Evolutionary conservation across 2,888 invertebrate genomes (phyloP).

Genomic region (Tipula unca): DNA sequence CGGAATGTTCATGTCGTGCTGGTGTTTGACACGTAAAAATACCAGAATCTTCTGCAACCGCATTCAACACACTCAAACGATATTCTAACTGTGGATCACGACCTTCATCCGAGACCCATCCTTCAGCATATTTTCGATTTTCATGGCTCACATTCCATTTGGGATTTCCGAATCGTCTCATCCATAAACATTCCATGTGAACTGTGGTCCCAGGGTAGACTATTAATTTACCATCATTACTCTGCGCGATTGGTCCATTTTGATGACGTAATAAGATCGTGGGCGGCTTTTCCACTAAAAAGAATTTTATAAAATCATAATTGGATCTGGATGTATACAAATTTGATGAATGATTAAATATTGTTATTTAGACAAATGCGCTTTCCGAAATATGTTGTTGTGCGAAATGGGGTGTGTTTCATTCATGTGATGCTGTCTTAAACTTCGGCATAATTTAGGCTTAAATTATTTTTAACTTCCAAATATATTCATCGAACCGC

Average conservation of each 20-base stretch:
- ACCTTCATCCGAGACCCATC: conserved; percentile 74
- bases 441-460: too few species aligned
- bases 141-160: conserved; percentile 71
- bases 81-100: conserved; percentile 72
- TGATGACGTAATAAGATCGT: conserved; percentile 76
- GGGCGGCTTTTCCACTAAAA: conserved; percentile 72
- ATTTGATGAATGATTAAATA: too few species aligned
- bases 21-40: conserved; percentile 78
- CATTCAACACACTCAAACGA: conserved; percentile 70
- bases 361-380: too few species aligned
- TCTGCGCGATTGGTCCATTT: conserved; percentile 76
- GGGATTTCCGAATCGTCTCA: conserved; percentile 74
- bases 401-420: too few species aligned
- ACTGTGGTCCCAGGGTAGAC: conserved; percentile 78
- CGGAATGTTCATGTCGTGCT: conserved; percentile 68
- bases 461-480: too few species aligned
- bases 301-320: background rate
- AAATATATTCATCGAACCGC: too few species aligned
- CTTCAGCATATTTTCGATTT: conserved; percentile 63
- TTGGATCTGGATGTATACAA: too few species aligned
- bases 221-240: conserved; percentile 74
- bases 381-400: too few species aligned
- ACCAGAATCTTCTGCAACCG: conserved; percentile 76
- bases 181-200: conserved; percentile 86
- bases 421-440: too few species aligned